phyloP scores from a whole-genome alignment of 2,888 invertebrate genomes.

The Polylopha cassiicola region DNA sequence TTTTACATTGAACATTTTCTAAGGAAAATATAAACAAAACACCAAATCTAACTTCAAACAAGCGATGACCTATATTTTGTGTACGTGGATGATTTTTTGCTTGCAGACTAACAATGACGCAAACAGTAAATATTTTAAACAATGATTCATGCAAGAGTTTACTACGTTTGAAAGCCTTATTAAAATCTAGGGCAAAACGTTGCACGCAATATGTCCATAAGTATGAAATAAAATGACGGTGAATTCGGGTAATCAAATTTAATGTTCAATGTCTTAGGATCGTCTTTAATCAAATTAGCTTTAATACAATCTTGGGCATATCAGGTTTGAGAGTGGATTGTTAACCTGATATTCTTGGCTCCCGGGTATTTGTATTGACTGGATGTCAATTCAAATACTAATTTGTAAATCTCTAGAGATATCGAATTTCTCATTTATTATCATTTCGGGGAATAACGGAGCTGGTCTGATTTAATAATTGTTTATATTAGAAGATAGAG shows the following conservation, averaged over 20 bases:
- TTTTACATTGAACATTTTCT: too few species aligned
- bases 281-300: slow-evolving; percentile 2
- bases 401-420: slow-evolving; percentile 2
- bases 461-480: too few species aligned
- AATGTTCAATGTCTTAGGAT: neutral
- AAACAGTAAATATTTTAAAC: slow-evolving; percentile 5
- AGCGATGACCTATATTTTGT: too few species aligned
- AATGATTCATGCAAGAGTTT: slow-evolving; percentile 13
- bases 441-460: too few species aligned
- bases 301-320: neutral
- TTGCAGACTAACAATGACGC: too few species aligned
- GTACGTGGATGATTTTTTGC: too few species aligned
- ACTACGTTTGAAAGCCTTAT: slow-evolving; percentile 10
- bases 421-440: neutral
- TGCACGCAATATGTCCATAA: slow-evolving; percentile 11
- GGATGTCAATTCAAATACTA: slow-evolving; percentile 9
- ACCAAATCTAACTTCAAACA: too few species aligned
- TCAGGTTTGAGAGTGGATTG: neutral
- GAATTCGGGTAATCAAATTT: neutral
- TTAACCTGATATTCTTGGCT: slow-evolving; percentile 5
- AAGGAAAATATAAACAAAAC: too few species aligned
- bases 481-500: too few species aligned
- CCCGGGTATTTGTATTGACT: slow-evolving; percentile 2
- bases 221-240: slow-evolving; percentile 4
- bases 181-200: slow-evolving; percentile 11